phyloP scores from a whole-genome alignment of 1,140 invertebrate species.

The Diorhabda carinulata region DNA sequence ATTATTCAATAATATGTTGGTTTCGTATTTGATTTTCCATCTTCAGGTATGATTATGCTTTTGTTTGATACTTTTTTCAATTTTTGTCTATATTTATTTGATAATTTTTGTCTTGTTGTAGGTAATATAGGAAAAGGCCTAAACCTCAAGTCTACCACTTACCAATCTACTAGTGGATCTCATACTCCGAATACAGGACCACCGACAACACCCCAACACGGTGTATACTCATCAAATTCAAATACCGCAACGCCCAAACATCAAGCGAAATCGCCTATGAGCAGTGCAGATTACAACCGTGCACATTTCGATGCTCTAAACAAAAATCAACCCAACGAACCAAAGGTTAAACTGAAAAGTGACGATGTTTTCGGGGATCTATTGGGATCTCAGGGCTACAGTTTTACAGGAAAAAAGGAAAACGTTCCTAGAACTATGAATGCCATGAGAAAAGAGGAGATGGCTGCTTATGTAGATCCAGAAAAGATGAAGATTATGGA shows the following conservation, averaged over 20 bases:
- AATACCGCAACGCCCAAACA: constrained; percentile 50
- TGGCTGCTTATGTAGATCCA: constrained; percentile 85
- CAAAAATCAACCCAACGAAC: constrained; percentile 37
- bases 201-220: constrained; percentile 45
- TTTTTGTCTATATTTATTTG: constrained; percentile 1
- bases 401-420: constrained; percentile 72
- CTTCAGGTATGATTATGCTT: no score
- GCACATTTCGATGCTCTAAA: constrained; percentile 63
- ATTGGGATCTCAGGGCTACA: constrained; percentile 83
- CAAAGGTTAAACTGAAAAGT: constrained; percentile 50
- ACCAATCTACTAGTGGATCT: constrained; percentile 18
- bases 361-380: constrained; percentile 87
- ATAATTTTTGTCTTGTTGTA: constrained; percentile 8
- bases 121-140: constrained; percentile 28
- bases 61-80: not conserved
- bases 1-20: no score
- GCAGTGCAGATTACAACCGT: constrained; percentile 41
- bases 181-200: constrained; percentile 38
- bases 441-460: constrained; percentile 85
- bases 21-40: no score
- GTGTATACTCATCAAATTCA: constrained; percentile 34
- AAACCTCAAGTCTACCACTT: constrained; percentile 19
- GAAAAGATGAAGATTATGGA: constrained; percentile 80
- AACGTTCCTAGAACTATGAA: constrained; percentile 84
- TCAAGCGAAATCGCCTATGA: constrained; percentile 44